Base-by-base conservation (phyloP, 2,797 vertebrate genomes). In the Sus cebifrons region DNA sequence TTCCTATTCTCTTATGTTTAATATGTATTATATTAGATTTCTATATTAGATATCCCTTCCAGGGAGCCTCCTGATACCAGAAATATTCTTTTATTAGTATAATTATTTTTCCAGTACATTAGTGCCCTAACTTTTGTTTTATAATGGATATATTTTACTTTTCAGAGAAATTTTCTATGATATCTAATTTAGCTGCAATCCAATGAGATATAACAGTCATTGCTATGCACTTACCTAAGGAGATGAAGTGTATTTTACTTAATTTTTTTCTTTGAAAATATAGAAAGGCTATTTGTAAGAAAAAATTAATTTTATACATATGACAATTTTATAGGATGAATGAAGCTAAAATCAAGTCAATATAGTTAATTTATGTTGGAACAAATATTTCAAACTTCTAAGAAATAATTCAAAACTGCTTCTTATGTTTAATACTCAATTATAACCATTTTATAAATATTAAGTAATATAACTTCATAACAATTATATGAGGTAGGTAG, bases 331-430 rank as follows among this genome's bases (percentile, higher is more conserved):
- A n/a, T 40, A 75, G 25, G n/a, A 60, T 68, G 67, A 88, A 5
- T 73, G 8, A 92, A 32, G 3, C n/a, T 90, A 91, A 92, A 92
- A 67, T 73, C 67, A 52, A 71, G 27, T 0, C 75, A 92, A 86
- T 70, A 40, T 14, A 74, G 21, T 64, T 79, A 36, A n/a, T 83
- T 87, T 90, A 60, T 68, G 1, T 32, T 60, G 16, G 15, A 79
- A 75, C 3, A 49, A 86, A 71, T 23, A 32, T 1, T 60, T 79
- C 17, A 54, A 10, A 70, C 14, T 17, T 79, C 40, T 54, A 36
- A 70, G 23, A 86, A 86, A 86, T 36, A 62, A 18, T 58, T 86
- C 18, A 90, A 70, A 87, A 82, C 20, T 78, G 18, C 9, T 94
- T 56, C n/a, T 62, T 49, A 64, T n/a, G 2, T 67, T 89, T 93